These are phyloP conservation scores for Sciaenops ocellatus DNA, from an alignment of 2,797 vertebrate species.

Conservation along the genomic window DNA sequence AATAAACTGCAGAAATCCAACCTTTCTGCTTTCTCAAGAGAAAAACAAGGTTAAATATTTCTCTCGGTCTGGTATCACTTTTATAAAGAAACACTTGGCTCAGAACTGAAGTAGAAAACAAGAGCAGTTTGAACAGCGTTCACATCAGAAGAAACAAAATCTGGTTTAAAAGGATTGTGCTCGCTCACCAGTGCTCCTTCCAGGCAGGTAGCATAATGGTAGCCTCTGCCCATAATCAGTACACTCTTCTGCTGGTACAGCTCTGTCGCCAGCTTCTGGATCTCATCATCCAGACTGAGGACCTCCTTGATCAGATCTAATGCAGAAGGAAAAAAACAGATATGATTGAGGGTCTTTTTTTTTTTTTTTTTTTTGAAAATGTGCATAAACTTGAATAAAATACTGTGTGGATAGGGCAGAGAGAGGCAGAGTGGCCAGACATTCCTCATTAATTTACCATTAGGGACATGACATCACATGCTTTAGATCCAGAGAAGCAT, in stretches of 20 bases:
- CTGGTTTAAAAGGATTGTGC: background rate
- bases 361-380: background rate
- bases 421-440: conserved; percentile 41
- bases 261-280: conserved; percentile 94
- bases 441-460: conserved; percentile 66
- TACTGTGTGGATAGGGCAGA: conserved; percentile 10
- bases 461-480: conserved; percentile 52
- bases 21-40: background rate
- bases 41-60: background rate
- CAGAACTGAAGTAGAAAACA: background rate
- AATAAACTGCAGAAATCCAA: background rate
- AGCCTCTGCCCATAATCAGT: conserved; percentile 98
- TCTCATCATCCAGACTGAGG: conserved; percentile 96
- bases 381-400: conserved; percentile 7
- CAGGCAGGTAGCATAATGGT: conserved; percentile 97
- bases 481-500: conserved; percentile 63
- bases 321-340: conserved; percentile 31
- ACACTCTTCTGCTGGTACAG: conserved; percentile 98
- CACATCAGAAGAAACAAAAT: background rate
- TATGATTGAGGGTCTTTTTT: conserved; percentile 1
- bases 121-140: background rate
- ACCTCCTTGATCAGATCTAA: conserved; percentile 97
- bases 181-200: conserved; percentile 95
- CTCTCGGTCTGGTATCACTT: background rate
- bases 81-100: background rate